Evolutionary conservation across 2,888 invertebrate species (phyloP).

Genomic region (Torymus aiolomorphi): DNA sequence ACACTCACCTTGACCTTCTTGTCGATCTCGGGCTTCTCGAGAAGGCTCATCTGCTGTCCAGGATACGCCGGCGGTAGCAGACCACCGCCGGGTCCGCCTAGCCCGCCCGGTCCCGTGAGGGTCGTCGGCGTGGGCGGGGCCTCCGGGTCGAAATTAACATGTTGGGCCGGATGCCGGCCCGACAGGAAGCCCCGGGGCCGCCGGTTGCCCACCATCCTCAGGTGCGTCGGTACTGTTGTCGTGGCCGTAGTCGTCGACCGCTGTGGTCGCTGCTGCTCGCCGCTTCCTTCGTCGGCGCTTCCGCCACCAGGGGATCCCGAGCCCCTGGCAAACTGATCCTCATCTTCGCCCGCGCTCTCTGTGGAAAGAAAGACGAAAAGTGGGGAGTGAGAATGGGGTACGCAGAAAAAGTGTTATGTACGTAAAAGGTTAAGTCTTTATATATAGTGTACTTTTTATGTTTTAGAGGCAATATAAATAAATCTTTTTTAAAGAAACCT

Average conservation of each 20-base stretch:
- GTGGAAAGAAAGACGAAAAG: too few relatives aligned
- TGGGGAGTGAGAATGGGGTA: too few relatives aligned
- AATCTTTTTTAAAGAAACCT: too few relatives aligned
- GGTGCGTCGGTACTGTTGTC: conserved; percentile 8
- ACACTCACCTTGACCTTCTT: conserved; percentile 86
- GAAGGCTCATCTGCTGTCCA: conserved; percentile 75
- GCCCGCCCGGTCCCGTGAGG: conserved; percentile 61
- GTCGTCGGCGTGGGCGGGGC: conserved; percentile 77
- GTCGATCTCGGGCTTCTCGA: conserved; percentile 82
- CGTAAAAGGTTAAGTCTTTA: too few relatives aligned
- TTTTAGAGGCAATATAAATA: too few relatives aligned
- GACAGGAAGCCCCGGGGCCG: conserved; percentile 54
- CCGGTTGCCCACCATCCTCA: conserved; percentile 65
- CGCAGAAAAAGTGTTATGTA: too few relatives aligned
- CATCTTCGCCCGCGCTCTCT: conserved; percentile 80
- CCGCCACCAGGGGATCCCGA: conserved; percentile 75
- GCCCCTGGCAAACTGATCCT: conserved; percentile 72
- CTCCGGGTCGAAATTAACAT: conserved; percentile 77
- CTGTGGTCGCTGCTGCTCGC: conserved; percentile 12
- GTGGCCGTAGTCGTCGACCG: neutral
- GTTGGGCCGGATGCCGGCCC: conserved; percentile 62
- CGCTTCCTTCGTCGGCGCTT: conserved; percentile 52
- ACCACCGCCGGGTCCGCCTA: neutral
- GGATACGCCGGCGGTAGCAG: conserved; percentile 11
- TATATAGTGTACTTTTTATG: too few relatives aligned